phyloP scores from a whole-genome alignment of 2,113 vertebrate genomes.

The Brachypteracias leptosomus region DNA sequence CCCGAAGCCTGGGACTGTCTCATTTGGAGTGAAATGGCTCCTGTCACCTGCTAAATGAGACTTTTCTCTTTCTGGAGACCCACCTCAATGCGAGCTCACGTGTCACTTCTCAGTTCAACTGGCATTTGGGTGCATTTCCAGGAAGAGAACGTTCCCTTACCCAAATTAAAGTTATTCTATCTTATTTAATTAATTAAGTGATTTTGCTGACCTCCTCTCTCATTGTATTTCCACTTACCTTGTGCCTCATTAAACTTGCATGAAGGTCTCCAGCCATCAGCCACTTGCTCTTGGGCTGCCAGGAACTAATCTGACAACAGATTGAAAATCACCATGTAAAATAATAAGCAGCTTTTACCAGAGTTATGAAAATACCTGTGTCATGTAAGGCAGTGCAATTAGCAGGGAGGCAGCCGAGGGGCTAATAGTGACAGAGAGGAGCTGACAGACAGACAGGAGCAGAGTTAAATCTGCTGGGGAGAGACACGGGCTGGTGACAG shows the following conservation, averaged over 20 bases:
- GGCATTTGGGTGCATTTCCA: background rate
- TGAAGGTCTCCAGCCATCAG: background rate
- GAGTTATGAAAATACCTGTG: background rate
- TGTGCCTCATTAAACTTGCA: constrained; percentile 58
- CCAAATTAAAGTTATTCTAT: no score
- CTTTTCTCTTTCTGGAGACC: background rate
- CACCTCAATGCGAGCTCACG: fast-evolving
- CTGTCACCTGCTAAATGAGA: background rate
- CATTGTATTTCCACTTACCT: constrained; percentile 37
- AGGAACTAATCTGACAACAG: background rate
- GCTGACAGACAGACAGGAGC: background rate
- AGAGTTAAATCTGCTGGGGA: background rate
- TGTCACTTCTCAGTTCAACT: fast-evolving
- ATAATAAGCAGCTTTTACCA: background rate
- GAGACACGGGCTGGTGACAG: background rate
- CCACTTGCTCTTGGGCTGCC: background rate
- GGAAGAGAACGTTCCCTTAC: background rate
- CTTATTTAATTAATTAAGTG: background rate
- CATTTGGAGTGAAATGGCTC: fast-evolving
- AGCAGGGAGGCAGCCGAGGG: background rate
- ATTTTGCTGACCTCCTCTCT: constrained; percentile 31
- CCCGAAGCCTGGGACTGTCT: fast-evolving
- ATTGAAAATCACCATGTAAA: background rate
- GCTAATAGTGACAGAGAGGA: background rate
- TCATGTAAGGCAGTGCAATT: background rate